Base-by-base conservation (phyloP, 2,113 vertebrate species). In the Falco punctatus region DNA sequence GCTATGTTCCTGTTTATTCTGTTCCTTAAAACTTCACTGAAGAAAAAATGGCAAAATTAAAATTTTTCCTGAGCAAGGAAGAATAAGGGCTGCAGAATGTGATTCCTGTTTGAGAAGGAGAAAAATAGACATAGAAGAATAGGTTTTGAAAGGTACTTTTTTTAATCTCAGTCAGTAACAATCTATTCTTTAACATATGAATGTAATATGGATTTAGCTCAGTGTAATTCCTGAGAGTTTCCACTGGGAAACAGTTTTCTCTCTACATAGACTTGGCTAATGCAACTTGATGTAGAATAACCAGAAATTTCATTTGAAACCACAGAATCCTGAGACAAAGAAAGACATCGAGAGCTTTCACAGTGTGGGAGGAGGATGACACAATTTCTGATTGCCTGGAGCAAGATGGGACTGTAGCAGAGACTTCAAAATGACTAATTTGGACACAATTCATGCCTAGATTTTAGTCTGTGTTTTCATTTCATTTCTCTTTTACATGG, bases 261-360 rank as follows among this genome's bases (percentile, higher is more conserved):
- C 46, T 69, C 64, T 55, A 81, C 28, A 57, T 9, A 89, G 51
- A 54, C 21, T 97, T 96, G 52, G 77, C 64, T 75, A 83, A 70
- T 51, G 32, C 49, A 77, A 51, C 23, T 70, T 42, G 13, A 62
- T 92, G 54, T 62, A 58, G 64, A 92, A 75, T 72, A 94, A 95
- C 66, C 70, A 93, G 88, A 91, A 82, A 92, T 26, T 92, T 90
- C 42, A 79, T 84, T 69, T 86, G 52, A 89, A 97, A 92, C 94
- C 95, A 92, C 94, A 88, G 81, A 69, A 96, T 92, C 55, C 55
- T 88, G 71, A 94, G 70, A 93, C 51, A 87, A 90, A 85, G 82
- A 82, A 69, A 88, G 70, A 67, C 64, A 87, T 55, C 2, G 0
- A 84, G 65, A 87, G 70, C 55, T 96, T 94, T 92, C 77, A 89